phyloP scores from a whole-genome alignment of 1,140 invertebrate genomes.

The Manduca sexta region DNA sequence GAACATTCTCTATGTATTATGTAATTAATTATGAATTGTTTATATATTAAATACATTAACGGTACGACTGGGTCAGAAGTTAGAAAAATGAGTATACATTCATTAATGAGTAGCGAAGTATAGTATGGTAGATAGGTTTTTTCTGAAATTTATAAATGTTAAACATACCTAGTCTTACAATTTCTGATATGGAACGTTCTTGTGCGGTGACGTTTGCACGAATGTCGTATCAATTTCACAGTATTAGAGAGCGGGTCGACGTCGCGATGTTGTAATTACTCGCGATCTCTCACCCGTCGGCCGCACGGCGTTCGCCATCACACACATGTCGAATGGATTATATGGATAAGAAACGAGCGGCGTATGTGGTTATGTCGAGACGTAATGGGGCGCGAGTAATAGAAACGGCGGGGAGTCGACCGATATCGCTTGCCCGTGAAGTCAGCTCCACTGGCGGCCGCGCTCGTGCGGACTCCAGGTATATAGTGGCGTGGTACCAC shows the following conservation, averaged over 20 bases:
- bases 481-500: too few relatives aligned
- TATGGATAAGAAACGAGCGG: neutral
- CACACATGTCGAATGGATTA: neutral
- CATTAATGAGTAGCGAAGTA: constrained; percentile 19
- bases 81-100: constrained; percentile 6
- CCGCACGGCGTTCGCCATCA: neutral
- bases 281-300: neutral
- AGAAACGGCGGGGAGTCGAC: neutral
- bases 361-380: neutral
- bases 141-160: constrained; percentile 71
- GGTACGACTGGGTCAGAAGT: constrained; percentile 12
- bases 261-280: neutral
- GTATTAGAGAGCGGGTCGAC: constrained; percentile 30
- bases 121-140: constrained; percentile 60
- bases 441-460: too few relatives aligned
- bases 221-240: constrained; percentile 38
- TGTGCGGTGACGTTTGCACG: too few relatives aligned
- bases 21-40: too few relatives aligned
- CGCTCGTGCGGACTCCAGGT: too few relatives aligned
- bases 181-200: constrained; percentile 31
- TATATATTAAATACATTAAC: constrained; percentile 6
- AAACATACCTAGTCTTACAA: constrained; percentile 53
- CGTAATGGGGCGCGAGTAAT: neutral
- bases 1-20: too few relatives aligned
- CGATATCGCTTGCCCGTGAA: constrained; percentile 2